Base-by-base conservation (phyloP, 1,140 invertebrate genomes). In the Atta texana region DNA sequence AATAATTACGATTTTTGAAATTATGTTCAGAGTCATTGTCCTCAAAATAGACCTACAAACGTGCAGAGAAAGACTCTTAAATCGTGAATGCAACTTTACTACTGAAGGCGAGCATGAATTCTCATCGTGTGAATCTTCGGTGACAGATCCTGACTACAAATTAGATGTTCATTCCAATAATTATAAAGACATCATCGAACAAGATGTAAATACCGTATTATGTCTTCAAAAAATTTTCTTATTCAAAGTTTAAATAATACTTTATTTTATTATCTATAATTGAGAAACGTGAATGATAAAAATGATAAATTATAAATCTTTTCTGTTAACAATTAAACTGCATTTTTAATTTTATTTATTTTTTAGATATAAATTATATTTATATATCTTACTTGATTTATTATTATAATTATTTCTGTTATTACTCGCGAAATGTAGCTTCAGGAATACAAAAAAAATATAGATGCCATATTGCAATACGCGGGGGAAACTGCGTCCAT, bases 391-490 rank as follows among this genome's bases (percentile, higher is more conserved):
- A 21, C 44, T 68, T 1, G 10, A 68, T 44, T 68, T 68, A 63
- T 68, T 68, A 31, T 59, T 59, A 63, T 66, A 34, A n/a, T 68
- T 66, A 66, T 1, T 34, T 21, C 44, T 44, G 18, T 7, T 55
- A 6, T 55, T 55, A 18, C n/a, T 12, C 21, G 28, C 3, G 16
- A 49, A 14, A 81, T 49, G 12, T 53, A 93, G 92, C 72, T 93
- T 51, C 49, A 81, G 24, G 80, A 89, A 55, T 92, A 88, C 39
- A 69, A 93, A 24, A 24, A 92, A 24, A 91, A 92, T 66, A 71
- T 92, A 6, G n/a, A 10, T 14, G 69, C 84, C 14, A 87, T 94
- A 76, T 87, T 93, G 63, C 24, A 71, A 12, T 94, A 94, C 74
- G 91, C 89, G 0, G 92, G 90, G 0, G 75, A 90, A 44, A 92